Conservation (phyloP, 2,113 vertebrate species). For the Salvelinus namaycush region DNA sequence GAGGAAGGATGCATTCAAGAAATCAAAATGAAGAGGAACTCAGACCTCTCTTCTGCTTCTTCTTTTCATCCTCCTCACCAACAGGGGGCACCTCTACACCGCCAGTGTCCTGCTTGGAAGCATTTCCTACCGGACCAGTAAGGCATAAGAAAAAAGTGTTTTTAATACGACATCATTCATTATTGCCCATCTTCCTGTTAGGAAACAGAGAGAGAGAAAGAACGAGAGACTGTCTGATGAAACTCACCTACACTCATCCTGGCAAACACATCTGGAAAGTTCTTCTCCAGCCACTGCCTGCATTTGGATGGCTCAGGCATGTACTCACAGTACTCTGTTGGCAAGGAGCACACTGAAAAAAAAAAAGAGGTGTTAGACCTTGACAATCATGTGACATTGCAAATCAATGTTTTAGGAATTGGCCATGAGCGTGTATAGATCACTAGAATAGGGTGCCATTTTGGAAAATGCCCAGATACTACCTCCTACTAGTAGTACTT, state of each 20-base stretch:
- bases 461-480: neutral
- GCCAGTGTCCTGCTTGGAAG: conserved; percentile 85
- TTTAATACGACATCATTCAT: neutral
- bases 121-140: conserved; percentile 75
- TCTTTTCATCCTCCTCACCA: conserved; percentile 96
- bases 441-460: neutral
- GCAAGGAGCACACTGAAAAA: conserved; percentile 77
- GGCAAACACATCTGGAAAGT: conserved; percentile 96
- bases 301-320: conserved; percentile 98
- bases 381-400: neutral
- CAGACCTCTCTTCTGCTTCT: conserved; percentile 97
- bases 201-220: too few species aligned
- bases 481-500: conserved; percentile 37
- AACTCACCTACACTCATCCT: conserved; percentile 93
- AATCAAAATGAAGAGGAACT: neutral
- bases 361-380: neutral
- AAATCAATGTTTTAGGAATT: neutral
- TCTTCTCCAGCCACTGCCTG: conserved; percentile 98
- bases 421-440: too few species aligned
- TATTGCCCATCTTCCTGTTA: too few species aligned
- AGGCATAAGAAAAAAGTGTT: conserved; percentile 11
- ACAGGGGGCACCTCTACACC: conserved; percentile 80
- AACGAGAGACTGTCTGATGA: neutral
- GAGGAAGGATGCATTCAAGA: too few species aligned
- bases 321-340: conserved; percentile 95